These are phyloP conservation scores for Panagrolaimus sp. DNA, from an alignment of 1,140 invertebrate species.

Conservation along the genomic window DNA sequence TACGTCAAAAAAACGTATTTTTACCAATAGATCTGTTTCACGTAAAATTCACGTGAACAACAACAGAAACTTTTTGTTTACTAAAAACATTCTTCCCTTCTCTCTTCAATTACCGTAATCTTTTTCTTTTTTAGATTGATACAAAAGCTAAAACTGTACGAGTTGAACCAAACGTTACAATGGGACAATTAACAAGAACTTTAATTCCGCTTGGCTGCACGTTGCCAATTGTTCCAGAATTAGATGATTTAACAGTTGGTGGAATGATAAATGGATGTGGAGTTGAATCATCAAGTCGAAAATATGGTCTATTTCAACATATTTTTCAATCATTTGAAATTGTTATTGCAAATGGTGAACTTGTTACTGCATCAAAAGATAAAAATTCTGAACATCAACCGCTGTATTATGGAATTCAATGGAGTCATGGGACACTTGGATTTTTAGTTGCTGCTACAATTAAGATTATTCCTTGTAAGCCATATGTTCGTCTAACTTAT, in stretches of 20 bases:
- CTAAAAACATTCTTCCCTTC: too few relatives aligned
- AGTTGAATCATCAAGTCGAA: slow-evolving; percentile 72
- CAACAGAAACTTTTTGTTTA: too few relatives aligned
- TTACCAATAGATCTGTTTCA: too few relatives aligned
- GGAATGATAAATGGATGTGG: slow-evolving; percentile 64
- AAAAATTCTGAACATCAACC: slow-evolving; percentile 62
- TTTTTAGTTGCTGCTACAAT: slow-evolving; percentile 63
- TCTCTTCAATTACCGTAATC: too few relatives aligned
- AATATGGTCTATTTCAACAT: slow-evolving; percentile 64
- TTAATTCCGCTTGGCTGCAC: slow-evolving; percentile 63
- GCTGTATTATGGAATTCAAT: slow-evolving; percentile 62
- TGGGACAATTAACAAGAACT: slow-evolving; percentile 63
- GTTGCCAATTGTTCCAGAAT: slow-evolving; percentile 64
- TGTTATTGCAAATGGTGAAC: slow-evolving; percentile 61
- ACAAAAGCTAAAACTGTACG: too few relatives aligned
- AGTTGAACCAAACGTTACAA: slow-evolving; percentile 63
- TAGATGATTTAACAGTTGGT: slow-evolving; percentile 63
- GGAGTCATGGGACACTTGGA: slow-evolving; percentile 64
- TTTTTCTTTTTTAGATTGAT: too few relatives aligned
- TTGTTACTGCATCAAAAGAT: slow-evolving; percentile 60
- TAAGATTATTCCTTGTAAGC: slow-evolving; percentile 60
- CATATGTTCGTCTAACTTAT: slow-evolving; percentile 63
- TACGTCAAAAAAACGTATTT: too few relatives aligned
- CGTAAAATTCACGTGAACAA: too few relatives aligned
- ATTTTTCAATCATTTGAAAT: slow-evolving; percentile 62